Evolutionary conservation across 2,888 invertebrate species (phyloP).

Genomic region (Lypha dubia): DNA sequence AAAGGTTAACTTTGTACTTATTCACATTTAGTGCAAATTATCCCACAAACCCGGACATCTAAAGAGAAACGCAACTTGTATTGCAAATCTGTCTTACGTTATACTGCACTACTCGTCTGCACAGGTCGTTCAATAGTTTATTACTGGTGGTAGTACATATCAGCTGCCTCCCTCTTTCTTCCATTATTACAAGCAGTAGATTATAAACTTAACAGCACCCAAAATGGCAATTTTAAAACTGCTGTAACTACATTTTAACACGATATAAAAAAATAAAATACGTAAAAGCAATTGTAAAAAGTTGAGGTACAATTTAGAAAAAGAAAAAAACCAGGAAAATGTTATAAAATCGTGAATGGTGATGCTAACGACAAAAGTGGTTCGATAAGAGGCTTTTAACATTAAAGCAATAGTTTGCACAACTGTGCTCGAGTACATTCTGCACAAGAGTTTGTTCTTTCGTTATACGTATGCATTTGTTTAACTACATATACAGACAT

Average conservation of each 20-base stretch:
- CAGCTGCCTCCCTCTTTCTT: too few relatives aligned
- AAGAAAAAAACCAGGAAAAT: background rate
- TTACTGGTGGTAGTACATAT: too few relatives aligned
- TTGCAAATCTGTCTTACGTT: too few relatives aligned
- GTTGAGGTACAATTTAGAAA: conserved; percentile 27
- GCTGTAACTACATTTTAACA: background rate
- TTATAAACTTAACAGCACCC: too few relatives aligned
- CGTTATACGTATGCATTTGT: background rate
- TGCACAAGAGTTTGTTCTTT: conserved; percentile 2
- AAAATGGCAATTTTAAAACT: too few relatives aligned
- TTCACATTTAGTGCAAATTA: too few relatives aligned
- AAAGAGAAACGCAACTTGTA: too few relatives aligned
- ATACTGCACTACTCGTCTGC: too few relatives aligned
- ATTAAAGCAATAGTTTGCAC: conserved; percentile 50
- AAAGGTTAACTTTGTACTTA: too few relatives aligned
- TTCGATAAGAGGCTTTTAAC: conserved; percentile 65
- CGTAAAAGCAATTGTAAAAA: background rate
- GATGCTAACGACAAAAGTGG: conserved; percentile 55
- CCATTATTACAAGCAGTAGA: too few relatives aligned
- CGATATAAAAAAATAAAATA: background rate
- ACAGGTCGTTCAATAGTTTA: too few relatives aligned
- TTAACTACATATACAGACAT: background rate
- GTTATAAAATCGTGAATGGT: conserved; percentile 38
- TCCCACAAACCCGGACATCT: too few relatives aligned
- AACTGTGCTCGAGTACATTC: background rate